phyloP scores from a whole-genome alignment of 1,140 invertebrate species.

The Drosophila varians region DNA sequence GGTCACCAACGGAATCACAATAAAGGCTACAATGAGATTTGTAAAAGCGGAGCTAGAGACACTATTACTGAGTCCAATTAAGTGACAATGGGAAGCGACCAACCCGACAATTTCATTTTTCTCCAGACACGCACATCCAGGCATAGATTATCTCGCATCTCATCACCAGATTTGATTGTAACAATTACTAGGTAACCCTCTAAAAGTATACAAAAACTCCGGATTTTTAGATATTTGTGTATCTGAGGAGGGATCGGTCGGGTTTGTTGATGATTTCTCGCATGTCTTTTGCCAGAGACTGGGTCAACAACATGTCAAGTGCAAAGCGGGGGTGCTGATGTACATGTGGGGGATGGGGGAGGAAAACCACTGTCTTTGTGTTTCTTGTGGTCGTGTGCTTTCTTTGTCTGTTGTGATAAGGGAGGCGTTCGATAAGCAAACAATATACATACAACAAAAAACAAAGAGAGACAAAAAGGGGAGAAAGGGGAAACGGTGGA shows the following conservation, averaged over 20 bases:
- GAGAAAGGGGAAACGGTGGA: neutral
- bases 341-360: neutral
- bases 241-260: slow-evolving; percentile 13
- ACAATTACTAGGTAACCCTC: too few species aligned
- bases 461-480: slow-evolving; percentile 8
- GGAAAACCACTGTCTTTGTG: neutral
- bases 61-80: slow-evolving; percentile 59
- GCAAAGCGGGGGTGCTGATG: slow-evolving; percentile 20
- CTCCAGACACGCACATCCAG: slow-evolving; percentile 31
- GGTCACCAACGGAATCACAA: slow-evolving; percentile 23
- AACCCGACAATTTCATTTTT: slow-evolving; percentile 18
- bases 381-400: slow-evolving; percentile 20
- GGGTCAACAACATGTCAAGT: slow-evolving; percentile 80
- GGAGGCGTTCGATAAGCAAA: slow-evolving; percentile 60
- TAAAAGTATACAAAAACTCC: too few species aligned
- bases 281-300: slow-evolving; percentile 42
- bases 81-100: slow-evolving; percentile 52
- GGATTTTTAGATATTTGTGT: neutral
- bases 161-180: too few species aligned
- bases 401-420: slow-evolving; percentile 50
- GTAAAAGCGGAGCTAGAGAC: slow-evolving; percentile 44
- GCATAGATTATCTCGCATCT: slow-evolving; percentile 17
- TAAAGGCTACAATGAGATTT: slow-evolving; percentile 34
- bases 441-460: slow-evolving; percentile 49
- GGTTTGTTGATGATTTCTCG: slow-evolving; percentile 19